phyloP scores from a whole-genome alignment of 2,888 invertebrate species.

The Choristoneura rosaceana region DNA sequence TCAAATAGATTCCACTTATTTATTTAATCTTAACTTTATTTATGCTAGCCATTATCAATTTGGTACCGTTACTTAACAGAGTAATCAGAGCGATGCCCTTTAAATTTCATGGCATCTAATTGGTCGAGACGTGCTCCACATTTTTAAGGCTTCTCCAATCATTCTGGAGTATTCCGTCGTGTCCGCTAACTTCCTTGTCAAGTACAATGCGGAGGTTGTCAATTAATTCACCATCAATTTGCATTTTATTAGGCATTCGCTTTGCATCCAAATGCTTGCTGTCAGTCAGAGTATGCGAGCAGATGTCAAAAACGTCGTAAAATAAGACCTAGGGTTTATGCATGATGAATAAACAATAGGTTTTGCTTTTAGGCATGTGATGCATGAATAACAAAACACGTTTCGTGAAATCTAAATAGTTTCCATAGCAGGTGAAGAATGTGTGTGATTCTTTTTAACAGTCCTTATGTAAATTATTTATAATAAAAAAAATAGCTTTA shows the following conservation, averaged over 20 bases:
- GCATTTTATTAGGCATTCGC: constrained; percentile 20
- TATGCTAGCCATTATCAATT: neutral
- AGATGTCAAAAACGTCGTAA: constrained; percentile 4
- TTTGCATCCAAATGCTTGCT: constrained; percentile 9
- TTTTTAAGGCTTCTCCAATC: constrained; percentile 14
- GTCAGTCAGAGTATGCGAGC: neutral
- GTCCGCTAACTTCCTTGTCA: constrained; percentile 19
- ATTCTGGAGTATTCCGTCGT: neutral
- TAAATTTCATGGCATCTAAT: constrained; percentile 13
- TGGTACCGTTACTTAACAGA: neutral
- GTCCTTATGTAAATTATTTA: too few relatives aligned
- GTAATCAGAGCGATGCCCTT: constrained; percentile 1
- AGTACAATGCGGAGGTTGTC: constrained; percentile 19
- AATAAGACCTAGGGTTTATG: neutral
- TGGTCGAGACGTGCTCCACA: constrained; percentile 3
- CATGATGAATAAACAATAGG: neutral
- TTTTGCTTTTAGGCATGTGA: neutral
- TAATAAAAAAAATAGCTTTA: too few relatives aligned
- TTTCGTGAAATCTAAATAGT: constrained; percentile 1
- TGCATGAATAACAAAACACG: neutral
- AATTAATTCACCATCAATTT: constrained; percentile 33
- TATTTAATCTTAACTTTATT: too few relatives aligned
- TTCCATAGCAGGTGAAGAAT: neutral
- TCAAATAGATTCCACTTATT: too few relatives aligned
- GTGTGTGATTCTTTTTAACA: too few relatives aligned